These are phyloP conservation scores for Palythoa grandis DNA, from an alignment of 92 coral and sea anemone genomes.

Conservation along the genomic window DNA sequence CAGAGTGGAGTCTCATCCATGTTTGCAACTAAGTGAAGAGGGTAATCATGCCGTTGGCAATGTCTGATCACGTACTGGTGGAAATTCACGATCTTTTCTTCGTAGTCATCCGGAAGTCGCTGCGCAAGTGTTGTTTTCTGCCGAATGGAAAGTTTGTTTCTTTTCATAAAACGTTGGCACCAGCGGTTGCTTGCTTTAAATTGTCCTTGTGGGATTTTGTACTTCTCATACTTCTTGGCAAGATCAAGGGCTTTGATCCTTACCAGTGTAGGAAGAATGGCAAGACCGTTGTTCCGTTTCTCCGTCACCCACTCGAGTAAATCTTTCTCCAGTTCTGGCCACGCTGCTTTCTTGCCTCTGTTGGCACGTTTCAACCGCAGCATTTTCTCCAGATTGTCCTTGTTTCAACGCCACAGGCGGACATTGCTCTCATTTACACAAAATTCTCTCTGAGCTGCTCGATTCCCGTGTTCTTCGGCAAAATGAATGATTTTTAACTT, in stretches of 20 bases:
- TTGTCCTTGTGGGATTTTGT: constrained; percentile 31
- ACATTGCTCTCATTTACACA: neutral
- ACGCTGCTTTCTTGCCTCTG: constrained; percentile 41
- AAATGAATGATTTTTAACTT: constrained; percentile 4
- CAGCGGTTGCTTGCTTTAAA: constrained; percentile 20
- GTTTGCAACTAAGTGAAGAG: constrained; percentile 48
- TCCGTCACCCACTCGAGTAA: constrained; percentile 27
- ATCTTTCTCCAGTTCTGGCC: constrained; percentile 48
- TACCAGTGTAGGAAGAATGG: constrained; percentile 35
- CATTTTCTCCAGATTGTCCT: constrained; percentile 33
- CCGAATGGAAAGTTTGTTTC: neutral
- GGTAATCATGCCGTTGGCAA: constrained; percentile 28
- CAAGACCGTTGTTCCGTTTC: constrained; percentile 46
- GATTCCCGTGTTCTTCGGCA: constrained; percentile 22
- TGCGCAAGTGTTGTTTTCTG: constrained; percentile 40
- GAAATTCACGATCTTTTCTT: constrained; percentile 43
- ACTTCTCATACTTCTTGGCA: constrained; percentile 34
- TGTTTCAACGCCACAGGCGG: constrained; percentile 1
- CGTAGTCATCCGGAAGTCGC: constrained; percentile 37
- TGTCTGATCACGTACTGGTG: constrained; percentile 33
- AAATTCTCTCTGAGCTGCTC: neutral
- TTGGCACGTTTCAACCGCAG: constrained; percentile 18
- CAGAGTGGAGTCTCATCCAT: constrained; percentile 66
- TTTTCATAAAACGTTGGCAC: constrained; percentile 18
- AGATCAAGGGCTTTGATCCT: constrained; percentile 49